Evolutionary conservation across 2,888 invertebrate species (phyloP).

Genomic region (Yponomeuta plumbellus): DNA sequence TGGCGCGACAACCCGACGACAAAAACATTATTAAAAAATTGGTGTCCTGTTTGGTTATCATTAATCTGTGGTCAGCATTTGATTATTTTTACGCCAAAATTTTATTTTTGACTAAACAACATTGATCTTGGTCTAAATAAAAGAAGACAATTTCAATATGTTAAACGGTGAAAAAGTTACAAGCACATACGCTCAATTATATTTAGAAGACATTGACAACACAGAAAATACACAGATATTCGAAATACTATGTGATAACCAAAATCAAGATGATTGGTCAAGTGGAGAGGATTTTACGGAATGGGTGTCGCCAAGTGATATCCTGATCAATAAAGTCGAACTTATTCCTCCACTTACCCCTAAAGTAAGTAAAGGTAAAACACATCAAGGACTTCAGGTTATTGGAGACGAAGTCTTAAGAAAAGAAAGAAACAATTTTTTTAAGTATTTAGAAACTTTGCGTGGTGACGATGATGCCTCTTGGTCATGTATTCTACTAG

Average conservation of each 20-base stretch:
- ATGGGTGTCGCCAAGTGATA: slow-evolving; percentile 66
- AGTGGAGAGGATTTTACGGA: slow-evolving; percentile 22
- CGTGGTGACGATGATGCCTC: slow-evolving; percentile 51
- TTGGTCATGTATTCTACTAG: slow-evolving; percentile 50
- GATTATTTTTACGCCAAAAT: neutral
- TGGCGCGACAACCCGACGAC: too few relatives aligned
- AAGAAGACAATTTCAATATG: neutral
- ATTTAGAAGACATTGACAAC: slow-evolving; percentile 43
- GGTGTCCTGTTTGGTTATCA: neutral
- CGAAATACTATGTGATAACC: slow-evolving; percentile 9
- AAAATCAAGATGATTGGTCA: neutral
- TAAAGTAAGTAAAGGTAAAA: slow-evolving; percentile 57
- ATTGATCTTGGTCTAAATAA: neutral
- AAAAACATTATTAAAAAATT: too few relatives aligned
- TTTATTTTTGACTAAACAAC: neutral
- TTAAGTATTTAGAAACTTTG: slow-evolving; percentile 34
- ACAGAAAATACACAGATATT: slow-evolving; percentile 21
- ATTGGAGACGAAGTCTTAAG: slow-evolving; percentile 52
- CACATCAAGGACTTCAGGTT: slow-evolving; percentile 58
- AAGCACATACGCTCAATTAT: slow-evolving; percentile 57
- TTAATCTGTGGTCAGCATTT: neutral
- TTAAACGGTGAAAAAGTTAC: slow-evolving; percentile 38
- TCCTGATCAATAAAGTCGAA: slow-evolving; percentile 51
- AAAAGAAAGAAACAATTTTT: slow-evolving; percentile 41
- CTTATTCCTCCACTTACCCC: slow-evolving; percentile 63